phyloP scores from a whole-genome alignment of 1,140 invertebrate genomes.

The Papilio glaucus region DNA sequence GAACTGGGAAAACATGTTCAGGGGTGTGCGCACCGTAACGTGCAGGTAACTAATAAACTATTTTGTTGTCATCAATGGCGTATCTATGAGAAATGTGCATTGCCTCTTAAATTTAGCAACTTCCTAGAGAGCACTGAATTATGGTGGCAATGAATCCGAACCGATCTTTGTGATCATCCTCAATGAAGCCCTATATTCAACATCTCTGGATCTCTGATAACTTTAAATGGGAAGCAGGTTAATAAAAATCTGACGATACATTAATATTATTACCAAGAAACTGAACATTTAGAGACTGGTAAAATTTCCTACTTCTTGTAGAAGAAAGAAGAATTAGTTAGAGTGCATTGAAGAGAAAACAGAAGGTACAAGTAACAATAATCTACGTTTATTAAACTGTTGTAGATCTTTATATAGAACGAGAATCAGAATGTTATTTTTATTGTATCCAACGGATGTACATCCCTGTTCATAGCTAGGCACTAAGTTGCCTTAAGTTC shows the following conservation, averaged over 20 bases:
- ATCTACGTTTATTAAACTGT: neutral
- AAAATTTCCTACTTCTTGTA: no score
- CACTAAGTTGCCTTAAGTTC: neutral
- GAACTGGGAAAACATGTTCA: conserved; percentile 61
- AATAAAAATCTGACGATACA: no score
- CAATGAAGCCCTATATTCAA: no score
- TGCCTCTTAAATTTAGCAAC: neutral
- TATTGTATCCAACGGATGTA: neutral
- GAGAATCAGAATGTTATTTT: neutral
- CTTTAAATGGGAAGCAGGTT: no score
- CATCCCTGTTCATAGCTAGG: neutral
- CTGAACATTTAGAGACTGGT: no score
- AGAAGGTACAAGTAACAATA: neutral
- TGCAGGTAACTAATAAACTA: neutral
- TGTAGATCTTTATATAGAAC: neutral
- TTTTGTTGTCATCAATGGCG: no score
- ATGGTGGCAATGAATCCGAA: neutral
- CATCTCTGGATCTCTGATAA: no score
- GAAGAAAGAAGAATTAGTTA: no score
- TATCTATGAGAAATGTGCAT: neutral
- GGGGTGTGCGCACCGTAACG: conserved; percentile 35
- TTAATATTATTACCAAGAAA: no score
- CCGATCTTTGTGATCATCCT: no score
- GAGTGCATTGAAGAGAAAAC: neutral
- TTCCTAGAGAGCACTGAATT: neutral